Base-by-base conservation (phyloP, 2,797 vertebrate species). In the Tiaroga cobitis region DNA sequence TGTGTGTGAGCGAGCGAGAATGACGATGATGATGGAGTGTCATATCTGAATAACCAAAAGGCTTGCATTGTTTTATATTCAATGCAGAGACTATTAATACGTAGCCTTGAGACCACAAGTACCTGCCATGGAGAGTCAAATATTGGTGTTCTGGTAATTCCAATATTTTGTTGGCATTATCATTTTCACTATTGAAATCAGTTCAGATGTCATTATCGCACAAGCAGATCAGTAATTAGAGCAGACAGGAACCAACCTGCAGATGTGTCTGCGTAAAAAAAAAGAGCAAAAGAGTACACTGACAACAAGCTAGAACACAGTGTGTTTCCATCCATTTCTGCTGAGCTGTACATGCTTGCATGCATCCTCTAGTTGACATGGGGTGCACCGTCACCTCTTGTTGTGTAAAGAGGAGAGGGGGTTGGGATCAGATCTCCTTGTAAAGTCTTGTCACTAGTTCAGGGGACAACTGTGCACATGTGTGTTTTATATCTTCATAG, bases 401-500 rank as follows among this genome's bases (percentile, higher is more conserved):
- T 75, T 88, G 81, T 85, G 67, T 26, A 82, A 84, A 65, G 83
- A 84, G 59, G 59, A 80, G 63, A 69, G 61, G 75, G 80, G 34
- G 37, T 6, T 73, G 49, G 29, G 84, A 84, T 82, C 32, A 77
- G 77, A 75, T 74, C 76, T 70, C 80, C 75, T 85, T 85, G 49
- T 68, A 84, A 84, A 81, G 82, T 88, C 89, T 78, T n/a, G 56
- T 85, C 65, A 81, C 65, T 83, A 67, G 85, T 88, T 89, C 78
- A 81, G 84, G 88, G 88, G 78, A 89, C 87, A 88, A 82, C 85
- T 88, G 89, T 89, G 89, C 86, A 90, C 88, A 83, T 82, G 83
- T 89, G 83, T 89, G 70, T 83, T 86, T 87, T 89, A 81, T 86
- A 91, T 88, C 87, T 92, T 92, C 86, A 84, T 84, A 84, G 46